These are phyloP conservation scores for Cryptotermes secundus DNA, from an alignment of 1,140 invertebrate genomes.

Conservation along the genomic window DNA sequence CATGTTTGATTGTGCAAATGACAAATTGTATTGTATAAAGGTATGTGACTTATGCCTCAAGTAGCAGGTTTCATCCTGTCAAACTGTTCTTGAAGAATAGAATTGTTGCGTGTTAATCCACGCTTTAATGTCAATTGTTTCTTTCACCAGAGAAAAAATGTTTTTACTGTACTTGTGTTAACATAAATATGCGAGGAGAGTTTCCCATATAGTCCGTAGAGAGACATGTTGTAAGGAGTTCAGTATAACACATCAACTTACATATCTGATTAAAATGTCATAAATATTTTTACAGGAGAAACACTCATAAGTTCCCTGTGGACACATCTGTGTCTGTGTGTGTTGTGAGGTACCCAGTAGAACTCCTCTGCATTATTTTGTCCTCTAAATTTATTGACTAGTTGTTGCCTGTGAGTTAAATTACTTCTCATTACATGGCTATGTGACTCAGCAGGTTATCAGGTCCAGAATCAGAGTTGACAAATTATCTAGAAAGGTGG, in stretches of 20 bases:
- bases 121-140: not conserved
- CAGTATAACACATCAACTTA: not conserved
- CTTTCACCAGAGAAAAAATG: not conserved
- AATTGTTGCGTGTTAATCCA: not conserved
- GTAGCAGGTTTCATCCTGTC: not conserved
- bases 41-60: not conserved
- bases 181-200: not conserved
- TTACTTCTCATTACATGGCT: not conserved
- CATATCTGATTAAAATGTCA: not conserved
- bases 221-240: not conserved
- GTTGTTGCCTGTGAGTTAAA: not conserved
- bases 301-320: not conserved
- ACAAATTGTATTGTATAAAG: not conserved
- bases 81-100: not conserved
- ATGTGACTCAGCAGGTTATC: no score
- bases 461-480: not conserved
- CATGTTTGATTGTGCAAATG: not conserved
- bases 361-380: not conserved
- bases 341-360: not conserved
- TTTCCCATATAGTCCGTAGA: not conserved
- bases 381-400: not conserved
- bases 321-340: not conserved
- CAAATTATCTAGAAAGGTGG: not conserved
- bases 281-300: constrained; percentile 4
- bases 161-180: not conserved